Evolutionary conservation across 2,888 invertebrate species (phyloP).

Genomic region (Lordiphosa fenestrarum): DNA sequence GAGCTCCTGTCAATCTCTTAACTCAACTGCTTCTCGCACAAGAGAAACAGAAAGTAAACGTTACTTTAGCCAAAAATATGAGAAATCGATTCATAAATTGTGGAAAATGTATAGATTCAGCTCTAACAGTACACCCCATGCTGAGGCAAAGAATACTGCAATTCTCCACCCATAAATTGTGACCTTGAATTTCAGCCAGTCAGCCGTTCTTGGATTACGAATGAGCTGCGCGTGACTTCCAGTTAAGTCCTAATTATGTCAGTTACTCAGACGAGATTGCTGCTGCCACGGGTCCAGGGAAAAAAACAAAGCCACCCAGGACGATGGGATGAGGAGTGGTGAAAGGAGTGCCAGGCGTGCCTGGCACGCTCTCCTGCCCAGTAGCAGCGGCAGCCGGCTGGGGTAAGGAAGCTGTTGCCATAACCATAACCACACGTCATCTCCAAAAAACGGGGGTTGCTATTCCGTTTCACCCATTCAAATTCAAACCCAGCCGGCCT

Average conservation of each 20-base stretch:
- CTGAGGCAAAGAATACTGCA: too few relatives aligned
- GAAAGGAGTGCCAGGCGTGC: constrained; percentile 56
- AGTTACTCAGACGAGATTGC: constrained; percentile 67
- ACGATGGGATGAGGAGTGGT: constrained; percentile 17
- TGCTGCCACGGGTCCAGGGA: constrained; percentile 17
- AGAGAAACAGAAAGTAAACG: too few relatives aligned
- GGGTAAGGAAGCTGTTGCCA: constrained; percentile 28
- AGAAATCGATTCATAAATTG: too few relatives aligned
- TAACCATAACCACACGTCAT: constrained; percentile 8
- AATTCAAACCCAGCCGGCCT: constrained; percentile 5
- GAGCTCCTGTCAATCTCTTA: too few relatives aligned
- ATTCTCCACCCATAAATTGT: constrained; percentile 14
- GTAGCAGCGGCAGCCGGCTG: constrained; percentile 11
- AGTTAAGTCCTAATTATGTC: constrained; percentile 76
- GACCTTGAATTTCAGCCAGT: constrained; percentile 30
- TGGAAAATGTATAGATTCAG: too few relatives aligned
- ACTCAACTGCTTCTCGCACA: too few relatives aligned
- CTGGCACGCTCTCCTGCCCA: constrained; percentile 63
- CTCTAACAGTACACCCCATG: too few relatives aligned
- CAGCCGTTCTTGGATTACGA: constrained; percentile 55
- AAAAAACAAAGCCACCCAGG: constrained; percentile 5
- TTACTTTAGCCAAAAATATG: too few relatives aligned
- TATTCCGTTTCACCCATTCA: constrained; percentile 22
- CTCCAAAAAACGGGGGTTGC: constrained; percentile 4
- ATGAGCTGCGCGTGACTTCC: constrained; percentile 73